A percentile compares a stretch with the other conserved stretches of the same genome.
phyloP scores from a whole-genome alignment of 35 echinoderm and acorn worm genomes.

The Lytechinus variegatus region DNA sequence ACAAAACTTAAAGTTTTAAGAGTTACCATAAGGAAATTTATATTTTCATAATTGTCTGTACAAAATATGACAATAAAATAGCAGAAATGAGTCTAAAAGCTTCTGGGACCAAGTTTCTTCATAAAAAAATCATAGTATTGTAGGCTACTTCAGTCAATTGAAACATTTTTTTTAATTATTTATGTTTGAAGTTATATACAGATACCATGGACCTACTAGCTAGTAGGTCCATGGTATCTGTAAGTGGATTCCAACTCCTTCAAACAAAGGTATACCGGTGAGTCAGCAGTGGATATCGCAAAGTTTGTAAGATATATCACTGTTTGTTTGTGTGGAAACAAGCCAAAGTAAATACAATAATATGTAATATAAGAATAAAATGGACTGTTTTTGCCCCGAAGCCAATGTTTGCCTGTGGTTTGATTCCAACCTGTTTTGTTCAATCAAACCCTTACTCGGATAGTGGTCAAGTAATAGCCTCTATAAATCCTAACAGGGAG shows the following conservation, averaged over 20 bases:
- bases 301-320: conserved; percentile 4
- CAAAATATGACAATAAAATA: no score
- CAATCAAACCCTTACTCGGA: background rate
- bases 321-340: background rate
- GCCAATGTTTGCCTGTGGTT: background rate
- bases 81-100: no score
- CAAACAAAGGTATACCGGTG: background rate
- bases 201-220: no score
- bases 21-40: no score
- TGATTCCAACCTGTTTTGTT: background rate
- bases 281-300: background rate
- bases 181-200: background rate
- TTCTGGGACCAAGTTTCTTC: no score
- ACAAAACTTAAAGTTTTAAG: no score
- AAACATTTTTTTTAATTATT: background rate
- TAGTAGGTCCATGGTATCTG: no score
- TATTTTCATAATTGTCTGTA: no score
- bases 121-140: no score
- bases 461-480: background rate
- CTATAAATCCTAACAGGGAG: background rate
- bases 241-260: background rate
- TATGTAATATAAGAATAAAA: conserved; percentile 21
- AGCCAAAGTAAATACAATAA: conserved; percentile 14
- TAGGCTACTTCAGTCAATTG: background rate
- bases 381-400: background rate